These are phyloP conservation scores for human DNA, from an alignment of 2,113 vertebrate genomes.

Conservation along the genomic window GRCh38 chr7:124036501-124037000, in stretches of 20 bases:
- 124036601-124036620: too few relatives aligned
- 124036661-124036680: neutral
- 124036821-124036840: neutral
- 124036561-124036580: too few relatives aligned
- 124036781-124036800: neutral
- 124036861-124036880: neutral
- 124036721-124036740: neutral
- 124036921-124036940: neutral
- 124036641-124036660: neutral
- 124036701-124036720: neutral
- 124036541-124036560: too few relatives aligned
- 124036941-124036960: neutral
- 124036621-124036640: too few relatives aligned
- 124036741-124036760: neutral
- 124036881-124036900: neutral
- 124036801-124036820: neutral
- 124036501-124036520: too few relatives aligned
- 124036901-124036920: neutral
- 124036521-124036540: too few relatives aligned
- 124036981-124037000: neutral
- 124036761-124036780: neutral
- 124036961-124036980: neutral
- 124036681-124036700: neutral
- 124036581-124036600: too few relatives aligned
- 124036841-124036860: neutral